phyloP scores from a whole-genome alignment of 1,140 invertebrate species.

The Pseudoatta argentina region DNA sequence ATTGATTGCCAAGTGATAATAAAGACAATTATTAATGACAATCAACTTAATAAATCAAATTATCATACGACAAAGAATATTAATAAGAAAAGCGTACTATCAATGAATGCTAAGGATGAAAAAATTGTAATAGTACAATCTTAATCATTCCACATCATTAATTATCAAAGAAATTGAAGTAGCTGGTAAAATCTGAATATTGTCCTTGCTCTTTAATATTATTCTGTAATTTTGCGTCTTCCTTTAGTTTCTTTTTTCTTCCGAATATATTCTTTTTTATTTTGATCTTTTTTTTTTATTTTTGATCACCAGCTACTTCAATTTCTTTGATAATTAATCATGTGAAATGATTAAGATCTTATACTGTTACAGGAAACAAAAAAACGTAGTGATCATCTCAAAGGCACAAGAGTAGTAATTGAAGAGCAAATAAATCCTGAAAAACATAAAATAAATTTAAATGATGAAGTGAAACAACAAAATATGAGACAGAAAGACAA shows the following conservation, averaged over 20 bases:
- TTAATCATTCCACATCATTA: constrained; percentile 16
- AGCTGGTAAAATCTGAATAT: neutral
- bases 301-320: too few species aligned
- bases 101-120: neutral
- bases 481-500: neutral
- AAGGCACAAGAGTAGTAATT: neutral
- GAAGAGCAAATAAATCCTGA: neutral
- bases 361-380: neutral
- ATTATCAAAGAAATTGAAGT: constrained; percentile 2
- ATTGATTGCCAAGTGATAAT: neutral
- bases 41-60: constrained; percentile 24
- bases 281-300: too few species aligned
- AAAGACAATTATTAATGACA: constrained; percentile 6
- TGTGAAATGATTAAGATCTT: too few species aligned
- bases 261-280: too few species aligned
- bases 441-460: neutral
- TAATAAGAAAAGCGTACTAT: neutral
- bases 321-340: too few species aligned
- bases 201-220: too few species aligned
- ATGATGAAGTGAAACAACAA: neutral
- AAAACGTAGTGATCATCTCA: neutral
- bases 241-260: too few species aligned
- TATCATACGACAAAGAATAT: neutral
- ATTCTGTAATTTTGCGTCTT: too few species aligned
- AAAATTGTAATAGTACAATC: neutral